phyloP scores from a whole-genome alignment of 2,888 invertebrate species.

The Teleiodes luculella region DNA sequence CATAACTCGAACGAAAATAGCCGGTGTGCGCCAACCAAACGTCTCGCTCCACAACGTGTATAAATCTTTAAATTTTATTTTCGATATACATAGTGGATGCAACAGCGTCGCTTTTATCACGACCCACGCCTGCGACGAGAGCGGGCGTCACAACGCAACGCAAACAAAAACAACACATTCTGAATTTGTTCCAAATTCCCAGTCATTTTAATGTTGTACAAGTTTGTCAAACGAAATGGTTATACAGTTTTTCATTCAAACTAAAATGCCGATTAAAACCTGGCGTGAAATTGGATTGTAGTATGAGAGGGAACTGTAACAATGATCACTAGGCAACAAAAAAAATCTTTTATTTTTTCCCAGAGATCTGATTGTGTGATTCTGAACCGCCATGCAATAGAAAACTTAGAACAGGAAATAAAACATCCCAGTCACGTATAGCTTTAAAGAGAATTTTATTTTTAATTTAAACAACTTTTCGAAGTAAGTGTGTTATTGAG shows the following conservation, averaged over 20 bases:
- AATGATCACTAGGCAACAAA: too few relatives aligned
- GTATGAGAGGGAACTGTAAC: conserved; percentile 35
- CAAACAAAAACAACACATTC: conserved; percentile 28
- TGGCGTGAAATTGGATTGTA: conserved; percentile 39
- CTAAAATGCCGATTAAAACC: conserved; percentile 29
- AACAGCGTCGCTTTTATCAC: conserved; percentile 50
- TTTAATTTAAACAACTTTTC: too few relatives aligned
- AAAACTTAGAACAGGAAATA: too few relatives aligned
- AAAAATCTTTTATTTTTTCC: too few relatives aligned
- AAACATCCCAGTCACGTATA: too few relatives aligned
- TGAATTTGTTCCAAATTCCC: conserved; percentile 25
- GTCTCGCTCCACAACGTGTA: conserved; percentile 70
- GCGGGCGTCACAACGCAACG: conserved; percentile 33
- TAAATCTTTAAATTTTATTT: conserved; percentile 76
- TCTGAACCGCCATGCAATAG: too few relatives aligned
- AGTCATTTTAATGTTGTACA: conserved; percentile 5
- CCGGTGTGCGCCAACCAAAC: conserved; percentile 72
- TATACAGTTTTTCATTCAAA: conserved; percentile 17
- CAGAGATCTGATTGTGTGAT: too few relatives aligned
- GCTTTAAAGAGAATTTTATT: too few relatives aligned
- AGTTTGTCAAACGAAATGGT: conserved; percentile 13
- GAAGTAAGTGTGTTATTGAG: too few relatives aligned
- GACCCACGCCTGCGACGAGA: conserved; percentile 28
- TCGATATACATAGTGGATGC: conserved; percentile 56
- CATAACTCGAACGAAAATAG: conserved; percentile 77